Evolutionary conservation across 2,888 invertebrate species (phyloP).

Genomic region (Synergus gifuensis): DNA sequence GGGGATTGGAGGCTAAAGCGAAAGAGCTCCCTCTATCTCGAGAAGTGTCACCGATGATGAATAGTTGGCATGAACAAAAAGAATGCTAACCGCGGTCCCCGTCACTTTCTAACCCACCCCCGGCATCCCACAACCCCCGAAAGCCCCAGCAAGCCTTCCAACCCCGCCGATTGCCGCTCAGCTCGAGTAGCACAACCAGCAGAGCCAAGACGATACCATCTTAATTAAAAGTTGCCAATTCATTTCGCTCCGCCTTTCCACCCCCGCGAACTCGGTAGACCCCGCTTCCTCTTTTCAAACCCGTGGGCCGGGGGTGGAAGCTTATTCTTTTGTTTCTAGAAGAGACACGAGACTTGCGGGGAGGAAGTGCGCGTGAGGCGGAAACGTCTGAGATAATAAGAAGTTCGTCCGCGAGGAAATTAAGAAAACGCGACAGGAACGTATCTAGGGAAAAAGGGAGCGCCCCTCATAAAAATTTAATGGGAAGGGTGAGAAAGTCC

Average conservation of each 20-base stretch:
- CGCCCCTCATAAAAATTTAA: constrained; percentile 33
- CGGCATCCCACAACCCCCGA: constrained; percentile 52
- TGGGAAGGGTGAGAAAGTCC: constrained; percentile 48
- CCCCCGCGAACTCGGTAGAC: constrained; percentile 59
- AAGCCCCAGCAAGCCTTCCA: constrained; percentile 55
- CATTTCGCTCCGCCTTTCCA: constrained; percentile 73
- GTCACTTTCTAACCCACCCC: constrained; percentile 60
- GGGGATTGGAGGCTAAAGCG: constrained; percentile 51
- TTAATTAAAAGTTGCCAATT: constrained; percentile 78
- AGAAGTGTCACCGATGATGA: constrained; percentile 78
- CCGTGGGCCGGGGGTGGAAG: constrained; percentile 49
- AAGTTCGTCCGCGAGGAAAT: constrained; percentile 72
- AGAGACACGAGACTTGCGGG: constrained; percentile 53
- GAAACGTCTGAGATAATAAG: constrained; percentile 69
- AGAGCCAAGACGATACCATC: constrained; percentile 73
- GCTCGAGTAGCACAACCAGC: constrained; percentile 51
- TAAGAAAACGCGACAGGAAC: constrained; percentile 62
- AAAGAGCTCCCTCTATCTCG: constrained; percentile 73
- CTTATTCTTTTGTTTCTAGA: constrained; percentile 70
- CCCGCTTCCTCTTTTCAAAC: constrained; percentile 45
- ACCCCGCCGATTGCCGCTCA: constrained; percentile 52
- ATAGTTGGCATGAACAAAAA: constrained; percentile 78
- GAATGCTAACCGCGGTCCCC: constrained; percentile 73
- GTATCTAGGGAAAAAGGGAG: constrained; percentile 41
- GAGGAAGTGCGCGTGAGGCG: constrained; percentile 60